Conservation (phyloP, 2,888 invertebrate species). For the Mongoloraphidia duomilia region DNA sequence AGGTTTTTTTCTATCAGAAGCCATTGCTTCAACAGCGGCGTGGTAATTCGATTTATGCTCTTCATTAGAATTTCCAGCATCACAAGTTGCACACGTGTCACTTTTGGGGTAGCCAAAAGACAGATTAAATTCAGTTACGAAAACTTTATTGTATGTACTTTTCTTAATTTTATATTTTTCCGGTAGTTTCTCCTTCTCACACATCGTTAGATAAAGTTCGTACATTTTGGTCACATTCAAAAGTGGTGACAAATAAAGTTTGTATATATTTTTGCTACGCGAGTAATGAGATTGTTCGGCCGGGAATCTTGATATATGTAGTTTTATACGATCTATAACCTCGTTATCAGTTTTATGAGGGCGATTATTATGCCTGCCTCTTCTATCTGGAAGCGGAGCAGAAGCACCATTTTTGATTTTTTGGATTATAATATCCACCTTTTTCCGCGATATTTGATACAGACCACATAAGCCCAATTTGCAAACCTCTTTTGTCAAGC, state of each 20-base stretch:
- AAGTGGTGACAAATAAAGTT: constrained; percentile 16
- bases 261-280: constrained; percentile 16
- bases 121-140: constrained; percentile 17
- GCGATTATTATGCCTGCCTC: constrained; percentile 4
- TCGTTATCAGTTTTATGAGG: constrained; percentile 9
- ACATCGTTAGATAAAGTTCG: constrained; percentile 13
- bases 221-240: constrained; percentile 17
- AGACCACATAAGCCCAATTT: too few relatives aligned
- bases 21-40: constrained; percentile 2
- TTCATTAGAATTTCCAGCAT: constrained; percentile 9
- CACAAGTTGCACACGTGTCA: constrained; percentile 15
- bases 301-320: constrained; percentile 9
- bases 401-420: background rate
- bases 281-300: constrained; percentile 14
- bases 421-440: background rate
- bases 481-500: too few relatives aligned
- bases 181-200: constrained; percentile 11
- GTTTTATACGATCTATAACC: constrained; percentile 11
- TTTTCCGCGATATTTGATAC: too few relatives aligned
- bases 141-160: constrained; percentile 14
- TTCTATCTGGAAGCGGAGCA: constrained; percentile 4
- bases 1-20: constrained; percentile 7
- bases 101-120: constrained; percentile 17
- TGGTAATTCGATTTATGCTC: constrained; percentile 10
- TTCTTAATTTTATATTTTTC: constrained; percentile 15